Base-by-base conservation (phyloP, 2,888 invertebrate genomes). In the Apamea anceps region DNA sequence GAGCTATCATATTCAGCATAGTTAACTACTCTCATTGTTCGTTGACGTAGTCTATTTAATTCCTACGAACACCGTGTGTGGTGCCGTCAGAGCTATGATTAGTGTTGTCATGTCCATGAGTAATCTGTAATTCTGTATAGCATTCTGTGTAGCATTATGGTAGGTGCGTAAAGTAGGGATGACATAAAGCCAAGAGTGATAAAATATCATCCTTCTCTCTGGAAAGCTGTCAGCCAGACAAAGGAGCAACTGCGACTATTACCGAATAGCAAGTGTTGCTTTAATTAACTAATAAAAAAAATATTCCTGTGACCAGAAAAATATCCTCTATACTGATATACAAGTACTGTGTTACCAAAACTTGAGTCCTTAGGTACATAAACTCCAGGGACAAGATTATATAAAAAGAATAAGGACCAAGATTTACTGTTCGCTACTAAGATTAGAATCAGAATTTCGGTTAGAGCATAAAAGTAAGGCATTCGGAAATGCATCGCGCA, bases 41-140 rank as follows among this genome's bases (percentile, higher is more conserved):
- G 57, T n/a, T 85, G 68, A 70, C 51, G 45, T 72, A 18, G 57
- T 21, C 25, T 15, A 65, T 74, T 67, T 82, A 37, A 82, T 80
- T 84, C 51, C 70, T 77, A 65, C 66, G 51, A 70, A 80, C 62
- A 57, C 51, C 57, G 66, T 37, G 51, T 45, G 37, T 51, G 25
- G 60, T 70, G 68, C 51, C 25, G 60, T 75, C 80, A 65, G 80
- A 80, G 51, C 63, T 42, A 82, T 70, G 74, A 80, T 82, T 82
- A 85, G 68, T 62, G 54, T 65, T 74, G 85, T 60, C 48, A 73
- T 45, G 48, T 74, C 60, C 63, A 75, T 85, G 54, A 83, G 62
- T 75, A 81, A 83, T 81, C 60, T 63, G 51, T 51, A 42, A 66
- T 51, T 82, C 10, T 66, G 32, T 28, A 13, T 12, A 32, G 42